Conservation (phyloP, 37 sponge, comb jelly and placozoan species). For the Bolinopsis microptera region DNA sequence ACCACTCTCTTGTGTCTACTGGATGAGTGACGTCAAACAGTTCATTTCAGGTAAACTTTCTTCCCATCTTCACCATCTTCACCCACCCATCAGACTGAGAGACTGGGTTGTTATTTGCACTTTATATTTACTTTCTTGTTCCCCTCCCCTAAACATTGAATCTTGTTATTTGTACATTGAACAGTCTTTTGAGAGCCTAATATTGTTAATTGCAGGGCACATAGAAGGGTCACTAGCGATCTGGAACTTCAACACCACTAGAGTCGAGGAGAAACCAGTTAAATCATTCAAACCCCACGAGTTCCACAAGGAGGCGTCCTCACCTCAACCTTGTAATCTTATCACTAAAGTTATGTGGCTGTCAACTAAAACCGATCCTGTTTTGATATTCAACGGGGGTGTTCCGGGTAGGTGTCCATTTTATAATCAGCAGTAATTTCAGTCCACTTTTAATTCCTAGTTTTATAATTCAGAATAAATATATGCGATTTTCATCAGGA, state of each 20-base stretch:
- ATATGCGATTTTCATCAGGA: no score
- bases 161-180: no score
- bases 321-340: conserved; percentile 38
- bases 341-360: conserved; percentile 56
- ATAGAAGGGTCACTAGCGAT: conserved; percentile 54
- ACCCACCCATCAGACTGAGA: no score
- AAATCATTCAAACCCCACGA: conserved; percentile 61
- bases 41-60: conserved; percentile 18
- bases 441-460: no score
- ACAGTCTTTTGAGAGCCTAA: no score
- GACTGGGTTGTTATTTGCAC: no score
- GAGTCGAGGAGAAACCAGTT: not conserved
- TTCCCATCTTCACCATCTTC: no score
- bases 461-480: no score
- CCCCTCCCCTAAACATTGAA: no score
- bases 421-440: no score
- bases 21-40: conserved; percentile 65
- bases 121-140: no score
- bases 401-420: conserved; percentile 35
- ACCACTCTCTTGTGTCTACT: conserved; percentile 39
- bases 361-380: conserved; percentile 41
- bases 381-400: conserved; percentile 41
- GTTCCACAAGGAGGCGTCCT: not conserved
- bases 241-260: conserved; percentile 44
- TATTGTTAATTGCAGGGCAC: no score